Percentiles rank a stretch among this genome's conserved stretches.
phyloP scores from a whole-genome alignment of 2,888 invertebrate genomes.

The Lithophane socia region DNA sequence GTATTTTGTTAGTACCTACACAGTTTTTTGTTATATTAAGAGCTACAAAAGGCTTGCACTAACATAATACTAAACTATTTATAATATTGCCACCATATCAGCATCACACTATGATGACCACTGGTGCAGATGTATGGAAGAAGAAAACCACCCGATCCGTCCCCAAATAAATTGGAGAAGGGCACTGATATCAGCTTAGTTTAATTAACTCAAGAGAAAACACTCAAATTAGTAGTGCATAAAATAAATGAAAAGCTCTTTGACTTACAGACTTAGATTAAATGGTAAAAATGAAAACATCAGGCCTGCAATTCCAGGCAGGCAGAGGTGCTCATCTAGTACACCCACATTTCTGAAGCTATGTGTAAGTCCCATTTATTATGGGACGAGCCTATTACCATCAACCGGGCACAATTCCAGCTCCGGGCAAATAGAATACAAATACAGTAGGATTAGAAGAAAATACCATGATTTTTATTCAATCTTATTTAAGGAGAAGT shows the following conservation, averaged over 20 bases:
- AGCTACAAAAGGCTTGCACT: neutral
- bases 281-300: too few relatives aligned
- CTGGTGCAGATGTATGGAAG: neutral
- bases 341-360: too few relatives aligned
- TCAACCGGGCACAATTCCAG: too few relatives aligned
- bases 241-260: constrained; percentile 1
- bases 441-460: neutral
- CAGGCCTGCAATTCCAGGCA: too few relatives aligned
- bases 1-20: neutral
- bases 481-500: neutral
- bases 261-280: neutral
- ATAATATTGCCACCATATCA: neutral
- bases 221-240: neutral
- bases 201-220: neutral
- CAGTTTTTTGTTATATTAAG: neutral
- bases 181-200: neutral
- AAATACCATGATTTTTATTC: neutral
- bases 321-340: too few relatives aligned
- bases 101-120: neutral
- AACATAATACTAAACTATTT: neutral
- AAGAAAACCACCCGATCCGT: neutral
- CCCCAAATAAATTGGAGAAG: neutral
- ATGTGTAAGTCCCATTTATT: too few relatives aligned
- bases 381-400: too few relatives aligned
- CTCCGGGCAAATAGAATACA: neutral